phyloP scores from a whole-genome alignment of 2,888 invertebrate species.

The Merodon equestris region DNA sequence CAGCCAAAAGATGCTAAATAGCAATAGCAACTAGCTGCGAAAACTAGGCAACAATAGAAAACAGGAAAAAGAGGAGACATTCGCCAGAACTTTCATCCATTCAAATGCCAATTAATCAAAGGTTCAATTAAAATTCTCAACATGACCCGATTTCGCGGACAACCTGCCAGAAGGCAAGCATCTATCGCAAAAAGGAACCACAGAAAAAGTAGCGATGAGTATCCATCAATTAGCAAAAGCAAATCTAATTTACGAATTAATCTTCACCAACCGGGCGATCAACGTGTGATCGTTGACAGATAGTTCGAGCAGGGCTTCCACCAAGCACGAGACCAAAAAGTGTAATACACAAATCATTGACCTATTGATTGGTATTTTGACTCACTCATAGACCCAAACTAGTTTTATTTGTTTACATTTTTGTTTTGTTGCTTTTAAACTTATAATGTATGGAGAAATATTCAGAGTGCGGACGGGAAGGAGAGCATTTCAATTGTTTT shows the following conservation, averaged over 20 bases:
- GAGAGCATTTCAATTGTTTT: conserved; percentile 15
- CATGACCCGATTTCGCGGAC: no score
- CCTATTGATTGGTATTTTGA: conserved; percentile 51
- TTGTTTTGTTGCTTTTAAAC: conserved; percentile 18
- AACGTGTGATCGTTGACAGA: neutral
- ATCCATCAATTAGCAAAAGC: neutral
- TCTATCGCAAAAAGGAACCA: no score
- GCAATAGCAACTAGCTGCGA: no score
- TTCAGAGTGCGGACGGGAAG: conserved; percentile 11
- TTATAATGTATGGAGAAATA: conserved; percentile 39
- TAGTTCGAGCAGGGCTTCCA: neutral
- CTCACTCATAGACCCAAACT: conserved; percentile 47
- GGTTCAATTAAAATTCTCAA: no score
- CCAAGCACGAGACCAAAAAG: conserved; percentile 37
- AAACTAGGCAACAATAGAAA: no score
- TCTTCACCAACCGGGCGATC: neutral
- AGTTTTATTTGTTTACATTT: conserved; percentile 58
- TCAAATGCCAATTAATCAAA: no score
- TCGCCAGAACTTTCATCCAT: no score
- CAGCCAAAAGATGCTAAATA: no score
- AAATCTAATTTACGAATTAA: neutral
- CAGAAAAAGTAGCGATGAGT: neutral
- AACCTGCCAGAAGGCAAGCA: no score
- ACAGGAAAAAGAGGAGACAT: no score
- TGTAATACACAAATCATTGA: conserved; percentile 56